These are phyloP conservation scores for Leptopilina clavipes DNA, from an alignment of 1,140 invertebrate species.

Conservation along the genomic window DNA sequence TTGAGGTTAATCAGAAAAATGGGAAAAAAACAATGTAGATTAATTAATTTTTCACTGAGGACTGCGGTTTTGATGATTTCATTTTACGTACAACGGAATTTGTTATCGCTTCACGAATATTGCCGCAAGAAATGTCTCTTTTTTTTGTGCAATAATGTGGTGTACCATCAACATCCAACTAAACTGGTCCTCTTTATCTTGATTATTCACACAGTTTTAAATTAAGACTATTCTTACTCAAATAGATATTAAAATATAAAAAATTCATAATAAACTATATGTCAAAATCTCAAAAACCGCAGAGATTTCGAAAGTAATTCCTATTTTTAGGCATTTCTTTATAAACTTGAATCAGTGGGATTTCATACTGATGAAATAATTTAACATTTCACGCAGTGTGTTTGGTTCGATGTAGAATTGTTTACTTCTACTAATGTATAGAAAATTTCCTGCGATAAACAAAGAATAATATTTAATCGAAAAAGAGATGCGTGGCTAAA, in stretches of 20 bases:
- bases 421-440: too few species aligned
- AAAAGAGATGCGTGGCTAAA: not conserved
- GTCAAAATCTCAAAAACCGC: not conserved
- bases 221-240: not conserved
- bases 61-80: not conserved
- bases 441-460: too few species aligned
- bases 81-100: too few species aligned
- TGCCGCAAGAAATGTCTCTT: slow-evolving; percentile 45
- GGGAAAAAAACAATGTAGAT: too few species aligned
- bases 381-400: too few species aligned
- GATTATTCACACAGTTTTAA: not conserved
- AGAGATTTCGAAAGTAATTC: not conserved
- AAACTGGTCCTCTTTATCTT: slow-evolving; percentile 14
- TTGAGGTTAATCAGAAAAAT: too few species aligned
- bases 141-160: slow-evolving; percentile 53
- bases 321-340: not conserved
- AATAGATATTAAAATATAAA: not conserved
- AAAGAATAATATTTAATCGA: too few species aligned
- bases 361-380: too few species aligned
- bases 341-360: too few species aligned
- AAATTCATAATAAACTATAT: not conserved
- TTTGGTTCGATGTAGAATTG: too few species aligned
- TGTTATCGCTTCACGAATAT: slow-evolving; percentile 42
- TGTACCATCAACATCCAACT: slow-evolving; percentile 6
- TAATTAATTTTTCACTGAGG: not conserved